Percentiles rank a stretch among this genome's conserved stretches.
Evolutionary conservation across 2,113 vertebrate genomes (phyloP).

Genomic region (Trachemys scripta): DNA sequence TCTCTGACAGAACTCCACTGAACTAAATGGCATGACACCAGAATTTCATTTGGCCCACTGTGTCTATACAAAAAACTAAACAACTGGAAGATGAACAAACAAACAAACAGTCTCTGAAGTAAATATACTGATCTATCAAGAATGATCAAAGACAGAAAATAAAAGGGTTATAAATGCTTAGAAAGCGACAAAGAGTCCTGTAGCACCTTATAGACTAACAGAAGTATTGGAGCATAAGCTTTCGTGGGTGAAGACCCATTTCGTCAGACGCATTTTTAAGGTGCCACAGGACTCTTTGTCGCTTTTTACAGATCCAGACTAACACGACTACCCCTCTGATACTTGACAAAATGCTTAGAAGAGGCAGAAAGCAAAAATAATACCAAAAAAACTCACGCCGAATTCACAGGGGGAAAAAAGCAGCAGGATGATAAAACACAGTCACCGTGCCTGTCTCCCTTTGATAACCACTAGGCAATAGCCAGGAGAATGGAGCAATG

Average conservation of each 20-base stretch:
- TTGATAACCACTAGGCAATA: conserved; percentile 36
- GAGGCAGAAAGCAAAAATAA: conserved; percentile 42
- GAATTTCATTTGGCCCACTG: not conserved
- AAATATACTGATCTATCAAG: conserved; percentile 70
- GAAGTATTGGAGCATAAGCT: too few species aligned
- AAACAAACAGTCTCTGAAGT: conserved; percentile 44
- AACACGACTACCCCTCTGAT: too few species aligned
- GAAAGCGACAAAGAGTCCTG: not conserved
- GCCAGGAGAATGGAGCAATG: conserved; percentile 47
- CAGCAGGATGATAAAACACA: conserved; percentile 62
- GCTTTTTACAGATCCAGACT: too few species aligned
- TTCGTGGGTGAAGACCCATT: too few species aligned
- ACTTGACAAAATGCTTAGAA: conserved; percentile 40
- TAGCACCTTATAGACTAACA: too few species aligned
- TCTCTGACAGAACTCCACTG: not conserved
- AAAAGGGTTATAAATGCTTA: conserved; percentile 61
- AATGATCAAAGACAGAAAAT: conserved; percentile 71
- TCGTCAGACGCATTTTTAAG: too few species aligned
- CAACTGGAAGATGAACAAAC: not conserved
- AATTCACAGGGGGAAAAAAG: conserved; percentile 50
- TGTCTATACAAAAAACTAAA: not conserved
- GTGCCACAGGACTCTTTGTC: too few species aligned
- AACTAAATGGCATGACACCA: not conserved
- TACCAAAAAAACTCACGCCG: conserved; percentile 59
- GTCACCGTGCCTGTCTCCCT: conserved; percentile 29